Conservation (phyloP, 2,797 vertebrate species). For the Eleutherodactylus coqui region DNA sequence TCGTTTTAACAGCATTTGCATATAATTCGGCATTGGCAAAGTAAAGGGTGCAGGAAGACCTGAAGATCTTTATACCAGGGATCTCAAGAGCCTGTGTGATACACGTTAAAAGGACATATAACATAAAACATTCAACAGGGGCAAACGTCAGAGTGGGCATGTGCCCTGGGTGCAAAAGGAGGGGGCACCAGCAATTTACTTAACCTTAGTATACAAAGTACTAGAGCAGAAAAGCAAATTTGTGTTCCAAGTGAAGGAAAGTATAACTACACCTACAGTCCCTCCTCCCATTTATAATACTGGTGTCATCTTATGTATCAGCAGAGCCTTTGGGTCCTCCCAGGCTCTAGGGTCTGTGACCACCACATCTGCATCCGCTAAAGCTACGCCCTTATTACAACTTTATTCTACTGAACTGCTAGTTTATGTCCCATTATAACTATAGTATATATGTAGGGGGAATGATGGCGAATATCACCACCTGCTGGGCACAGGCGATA, state of each 20-base stretch:
- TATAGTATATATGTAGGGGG: not conserved
- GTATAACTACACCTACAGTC: not conserved
- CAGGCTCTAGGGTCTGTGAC: no score
- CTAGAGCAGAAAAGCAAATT: not conserved
- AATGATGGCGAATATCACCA: not conserved
- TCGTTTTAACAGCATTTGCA: slow-evolving; percentile 82
- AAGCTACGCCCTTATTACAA: not conserved
- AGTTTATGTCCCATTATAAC: not conserved
- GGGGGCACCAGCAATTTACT: not conserved
- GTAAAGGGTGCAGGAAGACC: slow-evolving; percentile 89
- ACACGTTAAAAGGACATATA: not conserved
- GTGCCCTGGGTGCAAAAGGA: not conserved
- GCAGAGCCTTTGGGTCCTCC: no score
- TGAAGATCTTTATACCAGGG: slow-evolving; percentile 88
- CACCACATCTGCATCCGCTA: not conserved
- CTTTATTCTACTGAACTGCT: not conserved
- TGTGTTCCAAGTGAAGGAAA: not conserved
- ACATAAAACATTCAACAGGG: not conserved
- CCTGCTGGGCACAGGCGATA: not conserved
- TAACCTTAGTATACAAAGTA: no score
- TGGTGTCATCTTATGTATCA: no score
- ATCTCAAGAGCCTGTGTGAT: slow-evolving; percentile 80
- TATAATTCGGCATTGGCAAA: slow-evolving; percentile 95
- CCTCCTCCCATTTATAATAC: no score
- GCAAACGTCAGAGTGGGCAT: not conserved